phyloP scores from a whole-genome alignment of 2,113 vertebrate genomes.

The Macrotis lagotis region DNA sequence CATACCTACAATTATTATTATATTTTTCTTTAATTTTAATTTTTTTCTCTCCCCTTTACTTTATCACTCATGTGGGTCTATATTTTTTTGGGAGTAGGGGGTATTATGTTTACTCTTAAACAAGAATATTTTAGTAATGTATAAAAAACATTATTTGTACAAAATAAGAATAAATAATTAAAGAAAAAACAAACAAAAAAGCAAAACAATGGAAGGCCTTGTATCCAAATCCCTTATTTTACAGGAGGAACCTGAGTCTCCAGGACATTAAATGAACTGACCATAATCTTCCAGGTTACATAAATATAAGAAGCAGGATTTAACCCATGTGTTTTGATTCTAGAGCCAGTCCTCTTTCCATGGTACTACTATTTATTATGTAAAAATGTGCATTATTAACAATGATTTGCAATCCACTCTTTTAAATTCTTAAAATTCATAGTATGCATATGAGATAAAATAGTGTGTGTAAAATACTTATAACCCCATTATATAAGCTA shows the following conservation, averaged over 20 bases:
- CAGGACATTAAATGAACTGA: neutral
- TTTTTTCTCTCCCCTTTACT: too few relatives aligned
- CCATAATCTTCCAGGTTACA: neutral
- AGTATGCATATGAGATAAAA: too few relatives aligned
- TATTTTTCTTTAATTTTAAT: too few relatives aligned
- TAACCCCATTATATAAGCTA: neutral
- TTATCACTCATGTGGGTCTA: too few relatives aligned
- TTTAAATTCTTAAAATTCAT: neutral
- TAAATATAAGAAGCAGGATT: neutral
- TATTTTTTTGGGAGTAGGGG: too few relatives aligned
- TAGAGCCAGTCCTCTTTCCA: neutral
- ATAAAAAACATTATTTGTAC: too few relatives aligned
- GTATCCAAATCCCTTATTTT: neutral
- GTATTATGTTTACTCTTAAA: too few relatives aligned
- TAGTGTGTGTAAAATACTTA: neutral
- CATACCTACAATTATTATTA: too few relatives aligned
- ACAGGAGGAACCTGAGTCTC: neutral
- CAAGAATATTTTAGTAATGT: too few relatives aligned
- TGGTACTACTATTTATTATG: neutral
- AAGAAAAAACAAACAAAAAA: too few relatives aligned
- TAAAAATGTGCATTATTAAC: neutral
- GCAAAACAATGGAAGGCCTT: neutral
- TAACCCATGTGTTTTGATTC: neutral
- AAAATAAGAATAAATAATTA: too few relatives aligned
- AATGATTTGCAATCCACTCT: neutral